These are phyloP conservation scores for Hartigia nigra DNA, from an alignment of 2,888 invertebrate species.

Conservation along the genomic window DNA sequence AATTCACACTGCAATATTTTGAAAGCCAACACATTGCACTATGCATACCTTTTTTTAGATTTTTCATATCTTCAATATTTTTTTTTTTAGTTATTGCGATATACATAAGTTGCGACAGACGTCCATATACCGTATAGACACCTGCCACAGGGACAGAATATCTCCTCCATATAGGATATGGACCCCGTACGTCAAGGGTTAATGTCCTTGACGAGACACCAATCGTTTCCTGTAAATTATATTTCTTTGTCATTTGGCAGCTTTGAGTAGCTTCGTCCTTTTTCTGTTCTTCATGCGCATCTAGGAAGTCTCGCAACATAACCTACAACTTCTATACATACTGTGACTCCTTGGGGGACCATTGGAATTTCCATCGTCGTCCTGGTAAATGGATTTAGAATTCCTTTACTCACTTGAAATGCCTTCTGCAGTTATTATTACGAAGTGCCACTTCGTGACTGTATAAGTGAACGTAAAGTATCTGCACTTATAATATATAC, in stretches of 20 bases:
- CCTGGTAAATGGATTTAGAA: slow-evolving; percentile 40
- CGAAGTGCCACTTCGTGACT: slow-evolving; percentile 29
- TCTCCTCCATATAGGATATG: too few species aligned
- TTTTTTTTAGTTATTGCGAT: too few species aligned
- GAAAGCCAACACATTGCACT: too few species aligned
- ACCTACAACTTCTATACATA: background rate
- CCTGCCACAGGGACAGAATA: too few species aligned
- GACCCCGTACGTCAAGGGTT: too few species aligned
- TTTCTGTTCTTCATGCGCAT: background rate
- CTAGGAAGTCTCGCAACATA: background rate
- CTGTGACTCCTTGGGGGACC: background rate
- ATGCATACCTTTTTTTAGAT: too few species aligned
- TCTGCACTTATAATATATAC: background rate
- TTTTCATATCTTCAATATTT: too few species aligned
- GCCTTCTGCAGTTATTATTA: slow-evolving; percentile 40
- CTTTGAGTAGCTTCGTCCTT: background rate
- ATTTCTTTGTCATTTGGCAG: background rate
- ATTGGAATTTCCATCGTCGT: slow-evolving; percentile 42
- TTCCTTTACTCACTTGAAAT: slow-evolving; percentile 34
- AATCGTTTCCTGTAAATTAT: background rate
- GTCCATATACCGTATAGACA: too few species aligned
- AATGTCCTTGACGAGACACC: background rate
- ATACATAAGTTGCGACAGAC: too few species aligned
- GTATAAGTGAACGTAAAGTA: background rate
- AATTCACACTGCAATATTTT: too few species aligned